phyloP scores from a whole-genome alignment of 2,888 invertebrate species.

The Mythimna albipuncta region DNA sequence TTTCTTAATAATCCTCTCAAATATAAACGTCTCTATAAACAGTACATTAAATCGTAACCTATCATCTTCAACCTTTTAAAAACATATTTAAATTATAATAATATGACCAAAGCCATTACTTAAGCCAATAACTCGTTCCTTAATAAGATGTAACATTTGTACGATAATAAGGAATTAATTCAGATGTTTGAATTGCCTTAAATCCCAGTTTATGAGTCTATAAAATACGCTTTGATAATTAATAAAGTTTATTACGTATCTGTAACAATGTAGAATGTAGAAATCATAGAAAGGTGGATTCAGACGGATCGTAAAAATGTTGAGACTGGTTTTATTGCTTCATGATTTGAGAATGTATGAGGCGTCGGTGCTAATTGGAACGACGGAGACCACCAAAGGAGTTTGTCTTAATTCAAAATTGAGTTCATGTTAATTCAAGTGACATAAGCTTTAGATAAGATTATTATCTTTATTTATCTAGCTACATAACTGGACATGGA shows the following conservation, averaged over 20 bases:
- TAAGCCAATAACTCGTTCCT: conserved; percentile 64
- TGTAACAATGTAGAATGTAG: conserved; percentile 72
- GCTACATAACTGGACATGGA: background rate
- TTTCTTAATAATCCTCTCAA: conserved; percentile 36
- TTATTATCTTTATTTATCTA: conserved; percentile 40
- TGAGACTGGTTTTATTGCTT: conserved; percentile 74
- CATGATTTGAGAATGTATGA: conserved; percentile 73
- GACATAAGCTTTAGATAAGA: conserved; percentile 51
- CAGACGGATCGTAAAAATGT: conserved; percentile 75
- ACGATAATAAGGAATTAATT: conserved; percentile 72
- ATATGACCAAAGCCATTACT: conserved; percentile 63
- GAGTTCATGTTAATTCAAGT: conserved; percentile 65
- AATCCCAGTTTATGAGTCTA: conserved; percentile 71
- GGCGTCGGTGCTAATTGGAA: conserved; percentile 82
- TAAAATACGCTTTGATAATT: conserved; percentile 75
- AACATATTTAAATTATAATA: conserved; percentile 71
- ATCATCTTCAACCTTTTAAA: conserved; percentile 69
- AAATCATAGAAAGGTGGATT: conserved; percentile 69
- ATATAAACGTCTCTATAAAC: conserved; percentile 62
- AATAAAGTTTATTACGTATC: conserved; percentile 72
- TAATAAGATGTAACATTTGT: conserved; percentile 70
- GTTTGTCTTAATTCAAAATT: conserved; percentile 70
- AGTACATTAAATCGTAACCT: conserved; percentile 65
- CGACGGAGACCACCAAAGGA: conserved; percentile 83
- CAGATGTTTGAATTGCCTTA: conserved; percentile 69